Conservation (phyloP, 2,888 invertebrate species). For the Eilema caniola region DNA sequence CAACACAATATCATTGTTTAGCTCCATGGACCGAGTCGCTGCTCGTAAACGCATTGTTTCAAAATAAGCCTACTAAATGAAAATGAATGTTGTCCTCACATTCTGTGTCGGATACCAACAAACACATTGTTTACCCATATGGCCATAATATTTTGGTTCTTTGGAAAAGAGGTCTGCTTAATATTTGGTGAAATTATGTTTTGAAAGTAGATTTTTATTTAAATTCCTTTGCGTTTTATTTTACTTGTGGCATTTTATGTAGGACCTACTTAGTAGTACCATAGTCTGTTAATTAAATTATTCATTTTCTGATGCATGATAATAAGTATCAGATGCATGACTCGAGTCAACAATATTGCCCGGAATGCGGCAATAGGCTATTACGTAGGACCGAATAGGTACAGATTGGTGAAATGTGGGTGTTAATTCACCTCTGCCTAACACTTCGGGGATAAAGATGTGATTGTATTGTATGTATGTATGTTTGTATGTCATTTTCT, state of each 20-base stretch:
- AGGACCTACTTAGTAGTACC: too few relatives aligned
- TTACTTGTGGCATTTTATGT: slow-evolving; percentile 4
- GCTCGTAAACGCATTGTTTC: slow-evolving; percentile 4
- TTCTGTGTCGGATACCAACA: neutral
- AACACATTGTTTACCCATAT: neutral
- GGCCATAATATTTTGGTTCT: neutral
- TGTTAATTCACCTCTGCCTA: too few relatives aligned
- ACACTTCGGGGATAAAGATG: too few relatives aligned
- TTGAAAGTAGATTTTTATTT: neutral
- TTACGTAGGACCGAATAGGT: too few relatives aligned
- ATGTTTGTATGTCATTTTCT: too few relatives aligned
- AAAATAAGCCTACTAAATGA: neutral
- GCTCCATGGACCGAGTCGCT: slow-evolving; percentile 18
- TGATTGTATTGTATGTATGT: too few relatives aligned
- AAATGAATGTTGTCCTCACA: neutral
- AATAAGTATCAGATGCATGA: too few relatives aligned
- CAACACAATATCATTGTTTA: slow-evolving; percentile 42
- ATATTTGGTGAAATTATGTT: neutral
- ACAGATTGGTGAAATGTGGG: too few relatives aligned
- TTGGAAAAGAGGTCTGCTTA: neutral
- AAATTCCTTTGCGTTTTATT: neutral
- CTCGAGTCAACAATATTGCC: too few relatives aligned
- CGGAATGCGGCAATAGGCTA: too few relatives aligned
- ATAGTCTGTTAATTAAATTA: too few relatives aligned
- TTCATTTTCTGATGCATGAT: too few relatives aligned